These are phyloP conservation scores for Drosophila leonis DNA, from an alignment of 2,888 invertebrate genomes.

Conservation along the genomic window DNA sequence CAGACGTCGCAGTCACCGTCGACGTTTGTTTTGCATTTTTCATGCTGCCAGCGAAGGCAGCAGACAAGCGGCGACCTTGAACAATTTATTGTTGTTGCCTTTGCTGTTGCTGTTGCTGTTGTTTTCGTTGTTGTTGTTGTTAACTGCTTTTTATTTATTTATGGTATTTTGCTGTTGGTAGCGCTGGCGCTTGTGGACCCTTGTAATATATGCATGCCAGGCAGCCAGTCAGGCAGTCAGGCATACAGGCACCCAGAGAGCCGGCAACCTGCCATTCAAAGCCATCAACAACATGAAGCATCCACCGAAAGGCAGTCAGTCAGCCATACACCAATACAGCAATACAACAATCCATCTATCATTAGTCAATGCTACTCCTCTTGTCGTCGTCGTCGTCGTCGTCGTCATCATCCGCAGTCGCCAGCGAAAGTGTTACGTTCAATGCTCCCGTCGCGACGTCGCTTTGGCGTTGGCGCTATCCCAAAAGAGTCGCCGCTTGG, in stretches of 20 bases:
- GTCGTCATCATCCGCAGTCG: slow-evolving; percentile 49
- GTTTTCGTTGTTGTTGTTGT: slow-evolving; percentile 57
- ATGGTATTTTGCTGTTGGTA: slow-evolving; percentile 60
- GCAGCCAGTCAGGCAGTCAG: slow-evolving; percentile 50
- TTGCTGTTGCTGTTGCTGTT: background rate
- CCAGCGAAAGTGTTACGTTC: slow-evolving; percentile 78
- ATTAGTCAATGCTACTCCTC: slow-evolving; percentile 78
- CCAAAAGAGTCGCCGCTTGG: slow-evolving; percentile 61
- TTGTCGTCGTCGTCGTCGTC: slow-evolving; percentile 34
- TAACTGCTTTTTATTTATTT: slow-evolving; percentile 74
- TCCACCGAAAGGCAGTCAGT: slow-evolving; percentile 54
- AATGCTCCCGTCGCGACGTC: slow-evolving; percentile 60
- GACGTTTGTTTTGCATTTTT: slow-evolving; percentile 83
- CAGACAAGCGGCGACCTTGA: slow-evolving; percentile 83
- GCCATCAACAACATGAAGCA: slow-evolving; percentile 66
- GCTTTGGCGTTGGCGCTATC: slow-evolving; percentile 68
- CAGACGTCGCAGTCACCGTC: slow-evolving; percentile 37
- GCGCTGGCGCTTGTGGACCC: slow-evolving; percentile 40
- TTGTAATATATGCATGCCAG: slow-evolving; percentile 74
- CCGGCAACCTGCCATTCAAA: slow-evolving; percentile 72
- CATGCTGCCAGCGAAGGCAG: slow-evolving; percentile 71
- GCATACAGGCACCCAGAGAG: slow-evolving; percentile 36
- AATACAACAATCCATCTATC: slow-evolving; percentile 66
- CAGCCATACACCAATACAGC: slow-evolving; percentile 34
- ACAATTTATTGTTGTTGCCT: slow-evolving; percentile 72